phyloP scores from a whole-genome alignment of 2,888 invertebrate species.

The Agapostemon virescens region DNA sequence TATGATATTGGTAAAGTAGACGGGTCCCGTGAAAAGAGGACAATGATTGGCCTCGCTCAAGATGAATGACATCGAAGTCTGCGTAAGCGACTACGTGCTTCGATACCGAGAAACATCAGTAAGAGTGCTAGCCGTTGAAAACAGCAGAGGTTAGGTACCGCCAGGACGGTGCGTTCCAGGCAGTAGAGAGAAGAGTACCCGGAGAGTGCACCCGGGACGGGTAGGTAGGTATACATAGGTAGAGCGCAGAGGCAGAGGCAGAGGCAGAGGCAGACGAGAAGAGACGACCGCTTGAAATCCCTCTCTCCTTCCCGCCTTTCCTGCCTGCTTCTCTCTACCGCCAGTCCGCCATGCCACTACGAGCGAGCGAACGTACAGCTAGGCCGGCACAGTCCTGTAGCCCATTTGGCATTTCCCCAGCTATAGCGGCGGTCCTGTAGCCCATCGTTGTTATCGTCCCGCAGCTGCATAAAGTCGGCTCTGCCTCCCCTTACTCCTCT shows the following conservation, averaged over 20 bases:
- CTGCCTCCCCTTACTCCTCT: slow-evolving; percentile 71
- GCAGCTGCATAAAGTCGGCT: slow-evolving; percentile 82
- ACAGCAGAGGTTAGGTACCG: slow-evolving; percentile 60
- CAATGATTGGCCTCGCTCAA: slow-evolving; percentile 57
- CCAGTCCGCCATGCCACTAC: slow-evolving; percentile 79
- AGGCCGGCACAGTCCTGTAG: slow-evolving; percentile 80
- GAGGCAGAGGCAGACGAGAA: slow-evolving; percentile 75
- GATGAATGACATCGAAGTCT: slow-evolving; percentile 61
- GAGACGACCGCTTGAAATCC: slow-evolving; percentile 79
- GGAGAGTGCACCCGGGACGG: slow-evolving; percentile 62
- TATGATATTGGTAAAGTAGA: slow-evolving; percentile 27
- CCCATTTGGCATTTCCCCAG: slow-evolving; percentile 81
- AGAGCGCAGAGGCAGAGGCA: slow-evolving; percentile 74
- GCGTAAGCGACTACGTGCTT: slow-evolving; percentile 59
- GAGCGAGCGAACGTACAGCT: slow-evolving; percentile 78
- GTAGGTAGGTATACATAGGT: slow-evolving; percentile 62
- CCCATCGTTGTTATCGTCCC: slow-evolving; percentile 82
- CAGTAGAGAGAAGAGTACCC: slow-evolving; percentile 63
- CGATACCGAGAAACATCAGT: slow-evolving; percentile 58
- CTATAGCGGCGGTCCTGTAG: slow-evolving; percentile 81
- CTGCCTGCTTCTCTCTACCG: slow-evolving; percentile 71
- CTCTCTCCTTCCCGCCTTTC: slow-evolving; percentile 75
- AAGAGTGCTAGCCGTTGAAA: slow-evolving; percentile 59
- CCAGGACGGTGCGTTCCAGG: slow-evolving; percentile 59
- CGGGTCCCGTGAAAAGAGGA: slow-evolving; percentile 36